phyloP scores from a whole-genome alignment of 2,888 invertebrate genomes.

The Yponomeuta plumbellus region DNA sequence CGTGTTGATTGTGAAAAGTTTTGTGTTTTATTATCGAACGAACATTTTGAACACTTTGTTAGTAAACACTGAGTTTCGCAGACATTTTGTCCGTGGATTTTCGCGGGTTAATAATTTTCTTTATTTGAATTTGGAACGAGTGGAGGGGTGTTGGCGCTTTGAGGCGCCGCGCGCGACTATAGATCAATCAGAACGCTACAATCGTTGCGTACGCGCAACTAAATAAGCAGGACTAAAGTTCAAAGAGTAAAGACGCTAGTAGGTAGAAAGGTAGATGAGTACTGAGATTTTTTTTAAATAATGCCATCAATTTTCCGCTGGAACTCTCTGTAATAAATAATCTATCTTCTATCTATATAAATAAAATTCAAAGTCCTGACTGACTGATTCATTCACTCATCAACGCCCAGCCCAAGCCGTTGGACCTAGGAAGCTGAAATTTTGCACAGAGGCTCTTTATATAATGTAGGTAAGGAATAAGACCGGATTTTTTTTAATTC shows the following conservation, averaged over 20 bases:
- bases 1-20: neutral
- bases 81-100: neutral
- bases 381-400: no score
- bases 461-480: no score
- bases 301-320: no score
- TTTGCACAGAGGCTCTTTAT: no score
- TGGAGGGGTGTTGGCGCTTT: neutral
- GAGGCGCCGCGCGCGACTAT: conserved; percentile 11
- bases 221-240: neutral
- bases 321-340: no score
- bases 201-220: neutral
- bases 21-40: neutral
- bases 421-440: no score
- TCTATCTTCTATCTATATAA: no score
- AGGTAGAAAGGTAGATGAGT: neutral
- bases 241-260: neutral
- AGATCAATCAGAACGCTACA: conserved; percentile 4
- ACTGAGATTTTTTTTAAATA: no score
- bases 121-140: neutral
- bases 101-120: neutral
- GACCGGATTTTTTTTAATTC: no score
- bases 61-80: neutral
- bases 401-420: no score
- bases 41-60: neutral
- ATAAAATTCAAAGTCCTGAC: no score